A percentile compares a stretch with the other conserved stretches of the same genome.
phyloP scores from a whole-genome alignment of 2,888 invertebrate species.

The Leptopterna dolabrata region DNA sequence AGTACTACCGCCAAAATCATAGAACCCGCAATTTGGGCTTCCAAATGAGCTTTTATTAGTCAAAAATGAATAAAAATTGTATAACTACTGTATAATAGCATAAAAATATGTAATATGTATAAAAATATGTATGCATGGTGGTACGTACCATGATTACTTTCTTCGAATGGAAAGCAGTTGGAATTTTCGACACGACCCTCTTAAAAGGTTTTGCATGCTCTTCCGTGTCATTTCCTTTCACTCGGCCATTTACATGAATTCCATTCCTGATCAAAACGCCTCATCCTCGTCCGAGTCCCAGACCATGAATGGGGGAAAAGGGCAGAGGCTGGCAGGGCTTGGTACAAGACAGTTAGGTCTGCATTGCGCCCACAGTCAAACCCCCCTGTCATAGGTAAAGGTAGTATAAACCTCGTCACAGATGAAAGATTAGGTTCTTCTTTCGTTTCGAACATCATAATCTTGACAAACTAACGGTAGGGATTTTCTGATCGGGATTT shows the following conservation, averaged over 20 bases:
- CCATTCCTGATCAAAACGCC: background rate
- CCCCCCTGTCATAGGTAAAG: background rate
- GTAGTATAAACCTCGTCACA: background rate
- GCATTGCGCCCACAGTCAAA: constrained; percentile 1
- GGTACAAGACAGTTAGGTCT: constrained; percentile 29
- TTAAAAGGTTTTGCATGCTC: too few species aligned
- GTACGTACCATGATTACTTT: too few species aligned
- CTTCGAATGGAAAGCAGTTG: too few species aligned
- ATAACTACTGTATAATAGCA: too few species aligned
- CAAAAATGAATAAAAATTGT: too few species aligned
- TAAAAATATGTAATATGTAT: too few species aligned
- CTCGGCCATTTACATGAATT: background rate
- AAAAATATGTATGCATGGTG: too few species aligned
- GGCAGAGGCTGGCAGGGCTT: constrained; percentile 2
- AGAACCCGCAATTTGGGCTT: too few species aligned
- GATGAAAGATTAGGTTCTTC: background rate
- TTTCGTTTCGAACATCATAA: background rate
- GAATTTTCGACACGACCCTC: too few species aligned
- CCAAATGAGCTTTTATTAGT: too few species aligned
- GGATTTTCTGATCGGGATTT: background rate
- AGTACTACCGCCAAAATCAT: too few species aligned
- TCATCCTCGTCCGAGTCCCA: background rate
- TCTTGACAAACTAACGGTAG: background rate
- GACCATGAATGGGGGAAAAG: constrained; percentile 4
- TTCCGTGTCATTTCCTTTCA: background rate